Percentiles rank a stretch among this genome's conserved stretches.
These are phyloP conservation scores for Agapostemon virescens DNA, from an alignment of 2,888 invertebrate genomes.

Conservation along the genomic window DNA sequence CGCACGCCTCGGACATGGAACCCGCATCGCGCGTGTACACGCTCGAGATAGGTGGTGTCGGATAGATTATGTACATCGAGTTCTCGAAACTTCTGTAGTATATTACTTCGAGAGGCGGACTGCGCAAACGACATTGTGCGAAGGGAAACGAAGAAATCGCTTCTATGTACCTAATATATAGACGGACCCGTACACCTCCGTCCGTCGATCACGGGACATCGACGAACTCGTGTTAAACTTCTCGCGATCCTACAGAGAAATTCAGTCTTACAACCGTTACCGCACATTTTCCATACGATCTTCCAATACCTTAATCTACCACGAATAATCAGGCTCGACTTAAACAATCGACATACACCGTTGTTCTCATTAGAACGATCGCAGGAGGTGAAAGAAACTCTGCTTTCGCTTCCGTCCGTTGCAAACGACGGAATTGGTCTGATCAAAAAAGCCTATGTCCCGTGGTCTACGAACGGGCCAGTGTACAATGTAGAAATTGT, in stretches of 20 bases:
- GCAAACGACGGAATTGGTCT: no score
- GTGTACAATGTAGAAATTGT: neutral
- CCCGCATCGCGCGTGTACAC: neutral
- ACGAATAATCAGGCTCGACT: no score
- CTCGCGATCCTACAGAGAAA: neutral
- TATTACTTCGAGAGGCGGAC: conserved; percentile 42
- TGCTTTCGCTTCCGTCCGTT: neutral
- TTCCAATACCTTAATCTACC: neutral
- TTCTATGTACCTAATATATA: conserved; percentile 26
- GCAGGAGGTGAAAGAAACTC: neutral
- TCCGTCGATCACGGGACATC: neutral
- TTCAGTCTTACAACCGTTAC: neutral
- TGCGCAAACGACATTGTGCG: neutral
- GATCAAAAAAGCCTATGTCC: neutral
- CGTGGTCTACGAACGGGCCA: neutral
- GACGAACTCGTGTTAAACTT: neutral
- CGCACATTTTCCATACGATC: neutral
- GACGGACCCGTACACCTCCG: conserved; percentile 1
- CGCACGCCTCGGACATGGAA: neutral
- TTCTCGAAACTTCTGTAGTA: conserved; percentile 21
- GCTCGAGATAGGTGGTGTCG: neutral
- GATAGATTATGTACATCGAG: conserved; percentile 34
- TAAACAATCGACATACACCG: no score
- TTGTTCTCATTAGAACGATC: neutral
- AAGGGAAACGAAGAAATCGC: neutral